Base-by-base conservation (phyloP, 2,888 invertebrate genomes). In the Idaea aversata region DNA sequence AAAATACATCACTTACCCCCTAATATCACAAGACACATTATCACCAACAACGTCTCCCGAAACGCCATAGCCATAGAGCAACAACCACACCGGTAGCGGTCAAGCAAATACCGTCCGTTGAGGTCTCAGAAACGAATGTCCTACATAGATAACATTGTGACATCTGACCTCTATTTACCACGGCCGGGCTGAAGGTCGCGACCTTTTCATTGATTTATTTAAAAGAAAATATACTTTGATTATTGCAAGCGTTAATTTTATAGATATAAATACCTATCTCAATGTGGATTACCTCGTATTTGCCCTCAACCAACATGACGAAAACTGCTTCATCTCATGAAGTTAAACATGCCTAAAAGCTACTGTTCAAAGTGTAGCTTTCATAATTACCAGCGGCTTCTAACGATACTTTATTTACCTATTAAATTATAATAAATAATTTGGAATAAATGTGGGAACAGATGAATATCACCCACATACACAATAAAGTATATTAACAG, bases 171-270 rank as follows among this genome's bases (percentile, higher is more conserved):
- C 47, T 47, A 90, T 90, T 90, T 85, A 86, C 81, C 86, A 88
- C 90, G 89, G 77, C 77, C 74, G 69, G 66, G 71, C 71, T 80
- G 85, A 89, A 74, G 89, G 89, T 80, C 88, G 64, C 75, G 88
- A 90, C 89, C 88, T 90, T 81, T 82, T 72, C 67, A 69, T 70
- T 70, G 16, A 15, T 16, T 59, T 59, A 59, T 59, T 59, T 34
- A 59, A 25, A 59, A 47, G 47, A 47, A 47, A 36, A 10, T 13
- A 6, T 47, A 47, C 47, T 47, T 25, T 25, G 10, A 47, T 47
- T 4, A 34, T 61, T 58, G 59, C 13, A 36, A 59, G 3, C 13
- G 3, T 47, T 13, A 47, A 47, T 7, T 47, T 47, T 47, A 5
- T 13, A 47, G 13, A 13, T 47, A 13, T 47, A 4, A 7, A 10